A percentile compares a stretch with the other conserved stretches of the same genome.
Evolutionary conservation across 2,797 vertebrate genomes (phyloP).

Genomic region (Phaenicophaeus curvirostris): DNA sequence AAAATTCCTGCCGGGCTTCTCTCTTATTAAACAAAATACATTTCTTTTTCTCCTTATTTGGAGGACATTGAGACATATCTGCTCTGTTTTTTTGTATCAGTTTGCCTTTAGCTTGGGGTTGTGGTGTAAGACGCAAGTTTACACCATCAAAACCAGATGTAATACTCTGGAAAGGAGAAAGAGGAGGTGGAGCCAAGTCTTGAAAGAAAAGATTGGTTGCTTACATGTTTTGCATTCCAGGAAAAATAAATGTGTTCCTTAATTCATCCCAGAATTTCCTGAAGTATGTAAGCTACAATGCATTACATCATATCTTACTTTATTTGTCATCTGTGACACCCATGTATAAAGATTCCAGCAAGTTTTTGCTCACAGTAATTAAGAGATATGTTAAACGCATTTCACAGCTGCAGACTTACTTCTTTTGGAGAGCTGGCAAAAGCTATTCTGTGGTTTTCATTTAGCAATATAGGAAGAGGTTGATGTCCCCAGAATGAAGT

Average conservation of each 20-base stretch:
- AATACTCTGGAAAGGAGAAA: not conserved
- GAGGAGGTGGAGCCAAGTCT: not conserved
- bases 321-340: conserved; percentile 16
- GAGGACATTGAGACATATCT: not conserved
- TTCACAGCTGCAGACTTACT: conserved; percentile 29
- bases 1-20: not conserved
- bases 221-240: conserved; percentile 64
- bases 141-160: conserved; percentile 1
- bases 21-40: not conserved
- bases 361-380: conserved; percentile 4
- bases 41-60: not conserved
- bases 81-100: not conserved
- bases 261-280: conserved; percentile 61
- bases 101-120: not conserved
- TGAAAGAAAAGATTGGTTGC: conserved; percentile 18
- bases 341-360: conserved; percentile 29
- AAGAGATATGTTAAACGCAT: conserved; percentile 23
- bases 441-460: conserved; percentile 1
- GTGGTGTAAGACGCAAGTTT: not conserved
- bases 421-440: not conserved
- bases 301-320: conserved; percentile 48
- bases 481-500: conserved; percentile 26
- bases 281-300: conserved; percentile 13
- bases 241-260: conserved; percentile 53
- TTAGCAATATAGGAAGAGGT: conserved; percentile 63